phyloP scores from a whole-genome alignment of 1,140 invertebrate species.

The Bombus polaris region DNA sequence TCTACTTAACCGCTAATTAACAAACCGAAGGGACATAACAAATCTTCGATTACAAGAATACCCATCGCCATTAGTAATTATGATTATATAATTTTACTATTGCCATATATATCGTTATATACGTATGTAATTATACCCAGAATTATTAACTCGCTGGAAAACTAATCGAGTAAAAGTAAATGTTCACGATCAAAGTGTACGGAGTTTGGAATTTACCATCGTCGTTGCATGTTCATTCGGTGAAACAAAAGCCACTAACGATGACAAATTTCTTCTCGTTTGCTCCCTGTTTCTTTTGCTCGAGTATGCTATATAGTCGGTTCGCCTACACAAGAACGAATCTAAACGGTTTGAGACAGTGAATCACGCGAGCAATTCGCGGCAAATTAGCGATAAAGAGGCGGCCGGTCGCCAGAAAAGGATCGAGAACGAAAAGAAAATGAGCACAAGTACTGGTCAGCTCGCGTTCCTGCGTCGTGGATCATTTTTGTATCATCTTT shows the following conservation, averaged over 20 bases:
- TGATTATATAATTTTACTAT: background rate
- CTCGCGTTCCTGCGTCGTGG: background rate
- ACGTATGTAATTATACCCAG: background rate
- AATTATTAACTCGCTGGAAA: background rate
- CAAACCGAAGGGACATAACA: background rate
- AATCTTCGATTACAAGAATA: background rate
- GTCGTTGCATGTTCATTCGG: background rate
- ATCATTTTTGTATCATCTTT: background rate
- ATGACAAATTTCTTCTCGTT: slow-evolving; percentile 34
- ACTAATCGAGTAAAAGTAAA: background rate
- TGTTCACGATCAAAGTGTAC: background rate
- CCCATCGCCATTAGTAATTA: background rate
- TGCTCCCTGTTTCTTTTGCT: background rate
- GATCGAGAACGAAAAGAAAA: slow-evolving; percentile 6
- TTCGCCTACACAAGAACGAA: slow-evolving; percentile 16
- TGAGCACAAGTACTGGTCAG: background rate
- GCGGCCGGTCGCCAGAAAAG: background rate
- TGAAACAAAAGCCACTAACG: background rate
- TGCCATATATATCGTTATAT: too few species aligned
- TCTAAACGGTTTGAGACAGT: slow-evolving; percentile 21
- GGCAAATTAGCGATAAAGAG: slow-evolving; percentile 23
- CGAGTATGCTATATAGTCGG: background rate
- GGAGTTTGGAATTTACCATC: background rate
- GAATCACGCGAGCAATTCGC: slow-evolving; percentile 24
- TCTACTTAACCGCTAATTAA: background rate